Evolutionary conservation across 2,113 vertebrate genomes (phyloP).

Genomic region (Salminus brasiliensis): DNA sequence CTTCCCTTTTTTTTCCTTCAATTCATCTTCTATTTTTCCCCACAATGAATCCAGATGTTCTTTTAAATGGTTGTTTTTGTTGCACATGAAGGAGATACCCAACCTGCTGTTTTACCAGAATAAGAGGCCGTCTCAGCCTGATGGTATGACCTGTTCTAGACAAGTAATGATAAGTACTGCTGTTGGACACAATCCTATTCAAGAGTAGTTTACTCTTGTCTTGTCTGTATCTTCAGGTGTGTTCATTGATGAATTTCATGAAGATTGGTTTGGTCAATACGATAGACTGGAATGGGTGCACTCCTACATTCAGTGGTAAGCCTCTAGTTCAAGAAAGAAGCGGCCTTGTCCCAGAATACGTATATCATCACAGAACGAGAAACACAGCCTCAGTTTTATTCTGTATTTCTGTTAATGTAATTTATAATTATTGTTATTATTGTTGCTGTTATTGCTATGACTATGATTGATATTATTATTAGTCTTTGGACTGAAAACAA

Average conservation of each 20-base stretch:
- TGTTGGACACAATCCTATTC: background rate
- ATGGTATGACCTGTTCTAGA: conserved; percentile 64
- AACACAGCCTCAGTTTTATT: too few relatives aligned
- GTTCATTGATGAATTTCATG: conserved; percentile 76
- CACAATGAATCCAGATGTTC: background rate
- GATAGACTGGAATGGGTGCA: conserved; percentile 81
- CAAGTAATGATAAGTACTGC: background rate
- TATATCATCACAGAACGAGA: too few relatives aligned
- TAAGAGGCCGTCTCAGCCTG: conserved; percentile 68
- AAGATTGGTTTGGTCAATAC: conserved; percentile 75
- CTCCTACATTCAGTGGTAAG: conserved; percentile 92
- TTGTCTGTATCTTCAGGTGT: conserved; percentile 65
- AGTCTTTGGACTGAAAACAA: too few relatives aligned
- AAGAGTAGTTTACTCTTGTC: too few relatives aligned
- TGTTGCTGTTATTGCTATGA: too few relatives aligned
- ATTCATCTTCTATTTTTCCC: background rate
- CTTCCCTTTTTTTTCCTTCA: background rate
- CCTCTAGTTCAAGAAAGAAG: background rate
- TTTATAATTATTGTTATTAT: too few relatives aligned
- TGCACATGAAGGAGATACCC: conserved; percentile 60
- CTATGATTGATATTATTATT: too few relatives aligned
- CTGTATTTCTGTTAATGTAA: too few relatives aligned
- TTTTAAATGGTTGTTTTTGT: background rate
- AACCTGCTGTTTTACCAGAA: conserved; percentile 88
- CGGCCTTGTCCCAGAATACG: too few relatives aligned